These are phyloP conservation scores for Candoia aspera DNA, from an alignment of 2,113 vertebrate species.

Conservation along the genomic window DNA sequence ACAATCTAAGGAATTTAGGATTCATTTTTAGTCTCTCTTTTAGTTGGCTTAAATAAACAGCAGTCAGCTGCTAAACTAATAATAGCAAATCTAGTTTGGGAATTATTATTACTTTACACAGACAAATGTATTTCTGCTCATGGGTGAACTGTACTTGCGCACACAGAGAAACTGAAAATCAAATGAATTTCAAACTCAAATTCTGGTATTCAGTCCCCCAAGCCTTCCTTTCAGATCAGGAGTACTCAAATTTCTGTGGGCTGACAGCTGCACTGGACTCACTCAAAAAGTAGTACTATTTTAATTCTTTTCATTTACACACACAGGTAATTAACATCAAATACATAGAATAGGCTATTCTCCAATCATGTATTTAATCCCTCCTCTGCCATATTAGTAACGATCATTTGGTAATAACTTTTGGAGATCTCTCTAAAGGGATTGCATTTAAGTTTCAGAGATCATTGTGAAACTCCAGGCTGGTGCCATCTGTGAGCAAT, in stretches of 20 bases:
- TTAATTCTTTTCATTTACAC: neutral
- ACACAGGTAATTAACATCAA: no score
- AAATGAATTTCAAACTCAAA: no score
- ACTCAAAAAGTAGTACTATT: neutral
- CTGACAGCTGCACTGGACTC: neutral
- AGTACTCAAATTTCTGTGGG: neutral
- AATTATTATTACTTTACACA: neutral
- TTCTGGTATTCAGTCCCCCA: no score
- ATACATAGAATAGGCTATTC: no score
- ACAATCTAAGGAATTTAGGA: neutral
- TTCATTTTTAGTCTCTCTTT: neutral
- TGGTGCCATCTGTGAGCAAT: neutral
- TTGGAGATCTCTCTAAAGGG: no score
- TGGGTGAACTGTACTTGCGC: neutral
- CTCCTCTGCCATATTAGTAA: no score
- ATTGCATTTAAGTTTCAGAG: no score
- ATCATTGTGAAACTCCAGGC: neutral
- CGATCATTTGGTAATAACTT: no score
- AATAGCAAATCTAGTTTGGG: neutral
- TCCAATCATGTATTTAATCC: no score
- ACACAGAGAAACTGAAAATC: neutral
- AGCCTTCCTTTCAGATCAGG: neutral
- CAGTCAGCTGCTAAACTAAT: neutral
- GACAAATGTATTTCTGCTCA: neutral
- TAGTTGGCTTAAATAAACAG: neutral